Conservation (phyloP, 2,113 vertebrate species). For the Collichthys lucidus region DNA sequence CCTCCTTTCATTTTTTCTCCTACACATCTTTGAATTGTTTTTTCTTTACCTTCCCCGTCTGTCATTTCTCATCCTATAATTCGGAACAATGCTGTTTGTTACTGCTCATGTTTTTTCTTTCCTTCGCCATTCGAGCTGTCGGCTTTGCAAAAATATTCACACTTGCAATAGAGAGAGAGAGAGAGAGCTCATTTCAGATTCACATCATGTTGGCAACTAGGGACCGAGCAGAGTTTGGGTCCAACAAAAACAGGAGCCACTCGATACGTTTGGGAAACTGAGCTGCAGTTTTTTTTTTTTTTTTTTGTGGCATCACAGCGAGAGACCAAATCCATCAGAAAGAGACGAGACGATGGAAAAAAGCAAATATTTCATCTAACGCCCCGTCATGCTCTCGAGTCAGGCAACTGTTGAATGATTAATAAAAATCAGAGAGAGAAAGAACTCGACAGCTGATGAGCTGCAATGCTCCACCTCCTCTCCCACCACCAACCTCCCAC, state of each 20-base stretch:
- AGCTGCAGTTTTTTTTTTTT: background rate
- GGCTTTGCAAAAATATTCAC: constrained; percentile 26
- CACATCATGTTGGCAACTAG: constrained; percentile 27
- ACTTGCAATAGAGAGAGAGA: constrained; percentile 20
- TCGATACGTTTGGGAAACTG: background rate
- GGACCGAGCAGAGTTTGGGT: constrained; percentile 17
- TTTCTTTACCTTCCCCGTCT: background rate
- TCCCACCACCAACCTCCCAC: constrained; percentile 3
- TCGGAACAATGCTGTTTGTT: background rate
- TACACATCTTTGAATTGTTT: background rate
- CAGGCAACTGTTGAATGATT: constrained; percentile 48
- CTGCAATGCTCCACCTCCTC: constrained; percentile 4
- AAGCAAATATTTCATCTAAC: constrained; percentile 55
- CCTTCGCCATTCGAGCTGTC: background rate
- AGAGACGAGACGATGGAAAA: constrained; percentile 16
- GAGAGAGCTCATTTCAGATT: constrained; percentile 48
- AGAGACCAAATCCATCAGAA: constrained; percentile 31
- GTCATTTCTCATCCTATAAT: background rate
- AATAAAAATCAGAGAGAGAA: constrained; percentile 48
- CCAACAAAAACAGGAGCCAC: constrained; percentile 9
- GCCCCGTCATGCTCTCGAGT: background rate
- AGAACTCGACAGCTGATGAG: constrained; percentile 19
- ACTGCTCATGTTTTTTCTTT: background rate
- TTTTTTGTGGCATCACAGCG: constrained; percentile 1
- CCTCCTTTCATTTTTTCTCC: no score